Evolutionary conservation across 2,113 vertebrate genomes (phyloP).

Genomic region (Tyto alba): DNA sequence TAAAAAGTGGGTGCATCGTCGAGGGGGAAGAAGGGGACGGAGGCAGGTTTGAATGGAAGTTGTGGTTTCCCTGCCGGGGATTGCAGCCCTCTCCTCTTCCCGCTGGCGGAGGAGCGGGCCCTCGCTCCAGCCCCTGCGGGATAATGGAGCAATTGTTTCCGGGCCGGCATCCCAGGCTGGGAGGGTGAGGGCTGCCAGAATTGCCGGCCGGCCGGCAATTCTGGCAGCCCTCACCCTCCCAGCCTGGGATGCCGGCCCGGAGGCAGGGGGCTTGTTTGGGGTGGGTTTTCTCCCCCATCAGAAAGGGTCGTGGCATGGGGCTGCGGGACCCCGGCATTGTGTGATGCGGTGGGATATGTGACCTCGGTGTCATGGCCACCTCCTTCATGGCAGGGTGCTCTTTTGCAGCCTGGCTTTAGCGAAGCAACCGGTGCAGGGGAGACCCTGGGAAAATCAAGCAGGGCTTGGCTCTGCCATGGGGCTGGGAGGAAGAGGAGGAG

Average conservation of each 20-base stretch:
- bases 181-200: background rate
- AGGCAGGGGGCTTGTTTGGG: background rate
- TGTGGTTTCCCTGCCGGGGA: background rate
- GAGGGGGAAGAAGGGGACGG: background rate
- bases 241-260: background rate
- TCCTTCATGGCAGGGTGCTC: background rate
- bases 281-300: background rate
- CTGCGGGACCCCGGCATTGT: background rate
- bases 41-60: constrained; percentile 5
- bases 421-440: rapidly evolving
- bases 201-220: background rate
- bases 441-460: background rate
- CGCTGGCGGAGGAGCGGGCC: background rate
- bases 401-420: background rate
- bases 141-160: constrained; percentile 63
- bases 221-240: background rate
- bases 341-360: background rate
- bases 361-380: background rate
- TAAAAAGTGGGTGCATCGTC: background rate
- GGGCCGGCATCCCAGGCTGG: constrained; percentile 22
- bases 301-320: background rate
- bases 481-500: background rate
- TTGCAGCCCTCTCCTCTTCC: background rate
- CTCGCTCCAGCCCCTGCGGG: background rate
- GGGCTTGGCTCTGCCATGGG: background rate